Percentiles rank a stretch among this genome's conserved stretches.
Evolutionary conservation across 2,888 invertebrate species (phyloP).

Genomic region (Himalopsyche tibetana): DNA sequence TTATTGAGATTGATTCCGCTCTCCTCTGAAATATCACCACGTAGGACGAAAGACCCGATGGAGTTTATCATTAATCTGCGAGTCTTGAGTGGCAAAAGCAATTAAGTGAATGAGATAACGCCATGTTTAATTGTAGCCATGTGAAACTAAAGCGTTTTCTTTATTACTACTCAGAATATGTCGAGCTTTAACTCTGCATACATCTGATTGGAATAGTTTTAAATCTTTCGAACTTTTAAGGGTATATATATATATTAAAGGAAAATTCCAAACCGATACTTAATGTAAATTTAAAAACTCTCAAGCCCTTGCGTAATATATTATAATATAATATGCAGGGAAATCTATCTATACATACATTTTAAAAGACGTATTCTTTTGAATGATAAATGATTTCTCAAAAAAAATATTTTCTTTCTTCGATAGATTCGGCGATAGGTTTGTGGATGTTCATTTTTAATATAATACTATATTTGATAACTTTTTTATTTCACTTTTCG

Average conservation of each 20-base stretch:
- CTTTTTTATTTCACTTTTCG: too few species aligned
- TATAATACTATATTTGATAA: too few species aligned
- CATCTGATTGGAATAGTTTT: background rate
- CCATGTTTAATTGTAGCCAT: conserved; percentile 17
- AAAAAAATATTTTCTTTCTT: too few species aligned
- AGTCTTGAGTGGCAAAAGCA: conserved; percentile 34
- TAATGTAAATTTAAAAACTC: too few species aligned
- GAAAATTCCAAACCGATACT: too few species aligned
- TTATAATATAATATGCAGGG: too few species aligned
- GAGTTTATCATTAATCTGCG: conserved; percentile 26
- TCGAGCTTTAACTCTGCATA: background rate
- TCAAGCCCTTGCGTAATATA: too few species aligned
- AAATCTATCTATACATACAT: too few species aligned
- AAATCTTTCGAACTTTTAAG: background rate
- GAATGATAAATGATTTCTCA: too few species aligned
- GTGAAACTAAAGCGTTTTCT: conserved; percentile 24
- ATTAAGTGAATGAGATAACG: conserved; percentile 24
- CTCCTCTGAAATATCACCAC: background rate
- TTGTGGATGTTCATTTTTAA: too few species aligned
- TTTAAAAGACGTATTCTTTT: too few species aligned
- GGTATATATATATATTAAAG: background rate
- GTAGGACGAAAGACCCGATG: background rate
- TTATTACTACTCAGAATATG: conserved; percentile 3
- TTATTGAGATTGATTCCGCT: background rate
- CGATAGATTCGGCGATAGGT: too few species aligned